Conservation (phyloP, 2,888 invertebrate species). For the Pristionchus exspectatus region DNA sequence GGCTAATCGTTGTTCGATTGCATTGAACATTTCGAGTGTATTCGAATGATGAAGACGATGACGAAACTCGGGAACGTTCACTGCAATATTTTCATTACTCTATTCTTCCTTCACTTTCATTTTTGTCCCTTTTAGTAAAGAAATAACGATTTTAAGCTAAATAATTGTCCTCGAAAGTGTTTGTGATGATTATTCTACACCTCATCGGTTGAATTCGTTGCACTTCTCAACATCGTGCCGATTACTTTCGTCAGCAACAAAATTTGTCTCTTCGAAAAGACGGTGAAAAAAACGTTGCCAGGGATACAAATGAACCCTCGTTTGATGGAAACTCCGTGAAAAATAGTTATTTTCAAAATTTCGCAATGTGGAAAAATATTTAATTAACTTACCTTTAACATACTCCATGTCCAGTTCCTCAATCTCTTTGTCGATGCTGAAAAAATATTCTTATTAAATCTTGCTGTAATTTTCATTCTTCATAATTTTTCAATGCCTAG, state of each 20-base stretch:
- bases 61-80: neutral
- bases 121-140: neutral
- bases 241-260: neutral
- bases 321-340: neutral
- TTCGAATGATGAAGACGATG: neutral
- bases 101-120: neutral
- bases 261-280: neutral
- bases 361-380: neutral
- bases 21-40: neutral
- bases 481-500: neutral
- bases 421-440: constrained; percentile 2
- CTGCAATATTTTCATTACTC: neutral
- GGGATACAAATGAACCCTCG: neutral
- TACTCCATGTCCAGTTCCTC: neutral
- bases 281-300: neutral
- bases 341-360: neutral
- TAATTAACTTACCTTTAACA: neutral
- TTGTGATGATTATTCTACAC: neutral
- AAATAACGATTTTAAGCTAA: neutral
- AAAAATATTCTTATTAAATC: neutral
- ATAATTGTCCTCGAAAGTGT: neutral
- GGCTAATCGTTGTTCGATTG: neutral
- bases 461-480: neutral
- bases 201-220: neutral
- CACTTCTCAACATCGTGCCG: neutral